These are phyloP conservation scores for Drosophila miranda DNA, from an alignment of 1,140 invertebrate species.

Conservation along the genomic window DNA sequence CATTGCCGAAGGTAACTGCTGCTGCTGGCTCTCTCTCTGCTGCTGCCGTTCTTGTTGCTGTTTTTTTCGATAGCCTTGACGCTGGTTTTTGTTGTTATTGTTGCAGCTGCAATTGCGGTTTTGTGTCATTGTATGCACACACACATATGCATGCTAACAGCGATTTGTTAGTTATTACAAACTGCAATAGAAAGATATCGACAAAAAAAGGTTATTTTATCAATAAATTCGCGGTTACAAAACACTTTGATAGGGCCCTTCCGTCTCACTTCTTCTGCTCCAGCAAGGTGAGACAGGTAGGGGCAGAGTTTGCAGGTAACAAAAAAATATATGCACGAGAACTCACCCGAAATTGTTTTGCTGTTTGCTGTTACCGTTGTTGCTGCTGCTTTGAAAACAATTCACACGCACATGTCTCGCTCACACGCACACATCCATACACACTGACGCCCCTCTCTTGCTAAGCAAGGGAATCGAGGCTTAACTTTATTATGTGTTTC, in stretches of 20 bases:
- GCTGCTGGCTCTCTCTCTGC: constrained; percentile 16
- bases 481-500: constrained; percentile 36
- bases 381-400: constrained; percentile 35
- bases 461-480: constrained; percentile 12
- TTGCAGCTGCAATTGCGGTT: constrained; percentile 32
- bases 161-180: constrained; percentile 45
- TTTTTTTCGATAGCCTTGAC: constrained; percentile 43
- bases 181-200: constrained; percentile 57
- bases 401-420: constrained; percentile 56
- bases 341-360: constrained; percentile 55
- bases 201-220: constrained; percentile 28
- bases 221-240: neutral
- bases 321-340: constrained; percentile 38
- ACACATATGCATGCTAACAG: constrained; percentile 53
- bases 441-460: constrained; percentile 33
- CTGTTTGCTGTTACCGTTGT: constrained; percentile 22
- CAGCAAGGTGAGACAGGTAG: too few species aligned
- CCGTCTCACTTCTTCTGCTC: too few species aligned
- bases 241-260: too few species aligned
- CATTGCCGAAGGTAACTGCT: constrained; percentile 59
- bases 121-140: constrained; percentile 68
- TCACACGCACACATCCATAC: constrained; percentile 30
- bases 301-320: constrained; percentile 29
- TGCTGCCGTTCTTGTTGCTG: constrained; percentile 17
- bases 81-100: constrained; percentile 27